These are phyloP conservation scores for Melanerpes aurifrons DNA, from an alignment of 2,113 vertebrate species.

Conservation along the genomic window DNA sequence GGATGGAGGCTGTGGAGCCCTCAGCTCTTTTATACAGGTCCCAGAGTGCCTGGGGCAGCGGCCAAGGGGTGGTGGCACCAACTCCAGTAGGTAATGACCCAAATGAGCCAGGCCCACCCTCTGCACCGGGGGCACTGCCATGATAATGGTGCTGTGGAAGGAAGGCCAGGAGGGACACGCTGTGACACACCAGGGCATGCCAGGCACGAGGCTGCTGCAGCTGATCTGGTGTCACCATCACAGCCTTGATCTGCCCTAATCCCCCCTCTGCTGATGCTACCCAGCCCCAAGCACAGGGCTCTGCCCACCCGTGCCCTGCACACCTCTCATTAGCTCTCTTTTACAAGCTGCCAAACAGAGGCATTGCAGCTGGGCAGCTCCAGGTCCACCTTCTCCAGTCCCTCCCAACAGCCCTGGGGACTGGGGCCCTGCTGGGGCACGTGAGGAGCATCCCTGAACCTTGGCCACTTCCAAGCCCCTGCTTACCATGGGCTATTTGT, in stretches of 20 bases:
- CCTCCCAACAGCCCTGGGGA: too few relatives aligned
- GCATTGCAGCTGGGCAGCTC: background rate
- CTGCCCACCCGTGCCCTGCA: background rate
- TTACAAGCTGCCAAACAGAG: background rate
- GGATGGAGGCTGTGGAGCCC: background rate
- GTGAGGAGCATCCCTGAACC: background rate
- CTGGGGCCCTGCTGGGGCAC: too few relatives aligned
- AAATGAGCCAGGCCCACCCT: rapidly evolving
- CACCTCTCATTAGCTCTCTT: background rate
- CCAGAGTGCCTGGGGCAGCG: rapidly evolving
- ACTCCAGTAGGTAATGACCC: too few relatives aligned
- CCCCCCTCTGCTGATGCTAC: background rate
- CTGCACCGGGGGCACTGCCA: rapidly evolving
- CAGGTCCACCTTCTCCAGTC: too few relatives aligned
- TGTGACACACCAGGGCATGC: rapidly evolving
- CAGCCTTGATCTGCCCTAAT: background rate
- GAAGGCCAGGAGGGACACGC: background rate
- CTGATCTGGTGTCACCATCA: background rate
- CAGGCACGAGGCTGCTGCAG: background rate
- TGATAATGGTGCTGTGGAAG: background rate
- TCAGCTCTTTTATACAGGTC: background rate
- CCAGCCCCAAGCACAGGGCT: too few relatives aligned
- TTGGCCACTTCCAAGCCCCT: background rate
- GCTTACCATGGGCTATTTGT: background rate
- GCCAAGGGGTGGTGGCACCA: background rate